Percentiles rank a stretch among this genome's conserved stretches.
Evolutionary conservation across 1,140 invertebrate genomes (phyloP).

Genomic region (Aphelinus atriplicis): DNA sequence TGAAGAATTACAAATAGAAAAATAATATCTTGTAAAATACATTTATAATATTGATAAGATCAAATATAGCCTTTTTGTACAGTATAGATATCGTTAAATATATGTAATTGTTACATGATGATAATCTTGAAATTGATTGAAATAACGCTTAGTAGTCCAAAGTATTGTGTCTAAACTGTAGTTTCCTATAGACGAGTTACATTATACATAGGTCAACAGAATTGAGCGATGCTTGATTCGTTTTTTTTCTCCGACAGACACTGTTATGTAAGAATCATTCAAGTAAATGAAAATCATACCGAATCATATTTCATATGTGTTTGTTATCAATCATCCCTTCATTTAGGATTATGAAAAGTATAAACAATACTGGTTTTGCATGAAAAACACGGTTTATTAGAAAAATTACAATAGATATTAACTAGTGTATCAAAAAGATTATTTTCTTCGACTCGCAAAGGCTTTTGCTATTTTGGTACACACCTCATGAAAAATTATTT

Average conservation of each 20-base stretch:
- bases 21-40: slow-evolving; percentile 25
- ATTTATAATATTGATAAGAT: slow-evolving; percentile 27
- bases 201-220: slow-evolving; percentile 9
- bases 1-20: slow-evolving; percentile 11
- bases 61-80: slow-evolving; percentile 19
- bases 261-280: slow-evolving; percentile 36
- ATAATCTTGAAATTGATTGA: slow-evolving; percentile 26
- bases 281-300: slow-evolving; percentile 33
- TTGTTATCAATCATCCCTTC: slow-evolving; percentile 25
- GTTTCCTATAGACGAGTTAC: slow-evolving; percentile 31
- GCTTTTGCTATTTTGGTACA: too few species aligned
- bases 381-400: slow-evolving; percentile 25
- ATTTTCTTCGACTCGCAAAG: too few species aligned
- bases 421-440: too few species aligned
- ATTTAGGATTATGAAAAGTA: slow-evolving; percentile 13
- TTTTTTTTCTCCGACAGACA: slow-evolving; percentile 29
- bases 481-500: too few species aligned
- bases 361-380: not conserved
- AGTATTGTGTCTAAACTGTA: slow-evolving; percentile 29
- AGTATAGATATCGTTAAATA: slow-evolving; percentile 26
- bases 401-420: slow-evolving; percentile 24
- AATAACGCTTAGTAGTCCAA: slow-evolving; percentile 13
- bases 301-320: slow-evolving; percentile 33
- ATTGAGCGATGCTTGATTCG: slow-evolving; percentile 10
- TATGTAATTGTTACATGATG: slow-evolving; percentile 31